Conservation (phyloP, 1,140 invertebrate species). For the Camponotus pennsylvanicus region DNA sequence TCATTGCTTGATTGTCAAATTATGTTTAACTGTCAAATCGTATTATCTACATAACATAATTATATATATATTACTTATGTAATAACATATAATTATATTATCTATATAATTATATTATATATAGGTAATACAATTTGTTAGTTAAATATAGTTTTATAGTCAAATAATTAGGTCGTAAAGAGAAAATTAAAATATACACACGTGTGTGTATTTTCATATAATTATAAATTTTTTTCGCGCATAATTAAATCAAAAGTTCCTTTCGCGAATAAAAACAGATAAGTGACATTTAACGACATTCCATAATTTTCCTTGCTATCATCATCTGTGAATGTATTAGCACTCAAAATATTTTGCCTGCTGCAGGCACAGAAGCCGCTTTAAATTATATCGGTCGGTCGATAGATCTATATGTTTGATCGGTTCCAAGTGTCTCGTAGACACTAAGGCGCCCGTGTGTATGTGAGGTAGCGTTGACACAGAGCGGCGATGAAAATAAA, state of each 20-base stretch:
- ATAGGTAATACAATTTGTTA: no score
- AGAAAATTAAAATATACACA: no score
- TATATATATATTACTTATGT: no score
- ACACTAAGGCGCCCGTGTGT: slow-evolving; percentile 63
- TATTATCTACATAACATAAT: no score
- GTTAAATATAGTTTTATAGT: no score
- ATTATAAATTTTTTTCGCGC: not conserved
- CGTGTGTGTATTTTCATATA: not conserved
- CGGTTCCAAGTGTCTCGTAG: slow-evolving; percentile 66
- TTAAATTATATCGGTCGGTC: slow-evolving; percentile 41
- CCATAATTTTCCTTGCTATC: not conserved
- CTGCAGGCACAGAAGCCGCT: not conserved
- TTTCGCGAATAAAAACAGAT: not conserved
- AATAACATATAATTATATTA: no score
- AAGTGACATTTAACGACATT: not conserved
- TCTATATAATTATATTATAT: no score
- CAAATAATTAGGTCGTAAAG: no score
- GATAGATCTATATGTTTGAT: slow-evolving; percentile 64
- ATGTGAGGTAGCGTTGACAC: slow-evolving; percentile 69
- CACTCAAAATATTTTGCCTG: slow-evolving; percentile 9
- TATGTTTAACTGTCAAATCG: not conserved
- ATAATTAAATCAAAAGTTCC: not conserved
- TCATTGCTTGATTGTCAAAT: not conserved
- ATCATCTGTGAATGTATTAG: slow-evolving; percentile 17
- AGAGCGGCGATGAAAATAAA: slow-evolving; percentile 69